These are phyloP conservation scores for Lysandra bellargus DNA, from an alignment of 2,888 invertebrate genomes.

Conservation along the genomic window DNA sequence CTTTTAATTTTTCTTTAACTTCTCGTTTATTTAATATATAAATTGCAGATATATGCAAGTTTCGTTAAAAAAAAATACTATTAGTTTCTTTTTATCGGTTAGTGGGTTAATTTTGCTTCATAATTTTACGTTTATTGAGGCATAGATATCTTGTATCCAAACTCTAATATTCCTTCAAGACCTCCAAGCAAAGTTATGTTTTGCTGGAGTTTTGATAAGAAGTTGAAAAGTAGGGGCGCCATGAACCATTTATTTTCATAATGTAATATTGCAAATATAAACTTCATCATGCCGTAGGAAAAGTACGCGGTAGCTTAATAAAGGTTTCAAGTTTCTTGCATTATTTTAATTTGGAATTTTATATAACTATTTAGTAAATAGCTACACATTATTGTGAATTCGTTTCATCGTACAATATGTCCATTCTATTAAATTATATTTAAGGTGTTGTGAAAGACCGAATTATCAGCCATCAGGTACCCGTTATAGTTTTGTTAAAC, in stretches of 20 bases:
- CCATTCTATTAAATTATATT: too few relatives aligned
- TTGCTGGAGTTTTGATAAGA: not conserved
- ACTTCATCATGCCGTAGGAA: not conserved
- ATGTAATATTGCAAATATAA: not conserved
- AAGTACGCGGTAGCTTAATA: not conserved
- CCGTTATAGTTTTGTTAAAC: too few relatives aligned
- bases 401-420: too few relatives aligned
- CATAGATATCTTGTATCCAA: not conserved
- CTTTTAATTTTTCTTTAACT: too few relatives aligned
- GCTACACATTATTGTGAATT: too few relatives aligned
- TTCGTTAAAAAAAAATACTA: too few relatives aligned
- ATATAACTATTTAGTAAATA: not conserved
- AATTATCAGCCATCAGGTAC: too few relatives aligned
- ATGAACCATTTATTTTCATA: slow-evolving; percentile 11
- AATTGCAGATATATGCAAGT: too few relatives aligned
- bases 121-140: not conserved
- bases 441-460: too few relatives aligned
- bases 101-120: not conserved
- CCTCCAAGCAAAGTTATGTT: not conserved
- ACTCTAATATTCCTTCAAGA: not conserved
- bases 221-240: slow-evolving; percentile 12
- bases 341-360: not conserved
- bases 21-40: too few relatives aligned
- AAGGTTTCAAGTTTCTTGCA: not conserved
- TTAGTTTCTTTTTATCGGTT: too few relatives aligned